phyloP scores from a whole-genome alignment of 2,888 invertebrate genomes.

The Arge pagana region DNA sequence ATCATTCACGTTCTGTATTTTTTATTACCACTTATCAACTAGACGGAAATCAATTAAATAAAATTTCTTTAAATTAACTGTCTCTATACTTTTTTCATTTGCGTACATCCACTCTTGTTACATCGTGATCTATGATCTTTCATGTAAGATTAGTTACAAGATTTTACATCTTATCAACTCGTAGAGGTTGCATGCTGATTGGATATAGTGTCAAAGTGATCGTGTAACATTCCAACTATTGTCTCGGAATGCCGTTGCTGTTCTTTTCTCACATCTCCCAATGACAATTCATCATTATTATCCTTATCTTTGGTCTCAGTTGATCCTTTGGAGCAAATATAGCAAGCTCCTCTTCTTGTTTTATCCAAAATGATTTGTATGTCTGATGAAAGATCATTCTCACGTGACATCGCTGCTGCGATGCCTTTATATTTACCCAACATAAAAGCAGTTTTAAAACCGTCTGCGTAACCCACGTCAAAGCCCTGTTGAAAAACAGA shows the following conservation, averaged over 20 bases:
- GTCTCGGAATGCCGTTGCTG: conserved; percentile 45
- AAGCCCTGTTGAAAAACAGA: conserved; percentile 71
- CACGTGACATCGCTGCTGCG: conserved; percentile 29
- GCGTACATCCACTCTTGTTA: neutral
- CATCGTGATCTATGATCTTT: too few species aligned
- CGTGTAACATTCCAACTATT: conserved; percentile 39
- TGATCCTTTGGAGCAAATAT: conserved; percentile 37
- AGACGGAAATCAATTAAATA: conserved; percentile 28
- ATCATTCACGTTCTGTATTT: conserved; percentile 26
- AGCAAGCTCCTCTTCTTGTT: conserved; percentile 46
- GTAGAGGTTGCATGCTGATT: conserved; percentile 28
- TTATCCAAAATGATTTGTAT: conserved; percentile 40
- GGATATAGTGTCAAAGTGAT: conserved; percentile 43
- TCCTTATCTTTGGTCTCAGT: conserved; percentile 6
- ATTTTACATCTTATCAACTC: neutral
- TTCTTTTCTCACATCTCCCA: conserved; percentile 39
- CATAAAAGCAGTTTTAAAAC: conserved; percentile 65
- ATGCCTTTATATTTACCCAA: conserved; percentile 62
- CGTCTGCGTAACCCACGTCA: conserved; percentile 71
- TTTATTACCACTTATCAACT: conserved; percentile 27
- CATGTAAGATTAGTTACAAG: too few species aligned
- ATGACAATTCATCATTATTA: conserved; percentile 30
- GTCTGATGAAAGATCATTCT: conserved; percentile 37
- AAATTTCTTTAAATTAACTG: conserved; percentile 19
- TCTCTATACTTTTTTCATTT: neutral